Percentiles rank a stretch among this genome's conserved stretches.
phyloP scores from a whole-genome alignment of 2,888 invertebrate genomes.

The Trimorus sp. region DNA sequence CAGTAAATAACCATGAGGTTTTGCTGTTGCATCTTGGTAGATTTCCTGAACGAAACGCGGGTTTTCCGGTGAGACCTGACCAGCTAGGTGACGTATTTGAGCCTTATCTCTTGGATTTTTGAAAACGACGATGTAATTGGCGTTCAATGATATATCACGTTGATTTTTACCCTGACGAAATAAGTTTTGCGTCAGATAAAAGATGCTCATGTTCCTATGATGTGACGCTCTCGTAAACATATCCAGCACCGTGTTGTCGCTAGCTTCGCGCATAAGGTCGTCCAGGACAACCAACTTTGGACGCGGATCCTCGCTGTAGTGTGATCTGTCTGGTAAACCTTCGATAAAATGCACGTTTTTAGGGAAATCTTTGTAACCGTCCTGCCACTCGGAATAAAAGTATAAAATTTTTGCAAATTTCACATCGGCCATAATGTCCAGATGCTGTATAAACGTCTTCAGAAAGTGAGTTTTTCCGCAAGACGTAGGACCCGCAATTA shows the following conservation, averaged over 20 bases:
- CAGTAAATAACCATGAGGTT: neutral
- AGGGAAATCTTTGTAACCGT: conserved; percentile 18
- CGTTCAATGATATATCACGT: neutral
- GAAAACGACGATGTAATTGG: neutral
- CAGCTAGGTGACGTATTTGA: neutral
- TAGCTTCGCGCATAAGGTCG: conserved; percentile 39
- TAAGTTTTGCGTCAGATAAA: conserved; percentile 9
- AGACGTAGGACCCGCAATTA: conserved; percentile 38
- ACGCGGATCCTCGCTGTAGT: conserved; percentile 34
- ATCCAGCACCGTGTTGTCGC: conserved; percentile 50
- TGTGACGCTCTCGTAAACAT: conserved; percentile 67
- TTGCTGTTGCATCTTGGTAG: neutral
- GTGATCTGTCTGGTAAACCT: conserved; percentile 21
- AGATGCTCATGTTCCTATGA: conserved; percentile 48
- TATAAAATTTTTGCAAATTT: conserved; percentile 50
- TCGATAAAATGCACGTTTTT: conserved; percentile 47
- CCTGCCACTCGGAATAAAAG: conserved; percentile 58
- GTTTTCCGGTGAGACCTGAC: neutral
- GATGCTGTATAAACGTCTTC: conserved; percentile 24
- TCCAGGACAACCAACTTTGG: conserved; percentile 36
- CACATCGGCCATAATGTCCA: neutral
- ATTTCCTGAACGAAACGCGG: conserved; percentile 16
- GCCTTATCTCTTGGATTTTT: neutral
- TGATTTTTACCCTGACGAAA: neutral
- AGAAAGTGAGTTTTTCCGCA: conserved; percentile 45